These are phyloP conservation scores for Heliocidaris tuberculata DNA, from an alignment of 35 echinoderm and acorn worm species.

Conservation along the genomic window DNA sequence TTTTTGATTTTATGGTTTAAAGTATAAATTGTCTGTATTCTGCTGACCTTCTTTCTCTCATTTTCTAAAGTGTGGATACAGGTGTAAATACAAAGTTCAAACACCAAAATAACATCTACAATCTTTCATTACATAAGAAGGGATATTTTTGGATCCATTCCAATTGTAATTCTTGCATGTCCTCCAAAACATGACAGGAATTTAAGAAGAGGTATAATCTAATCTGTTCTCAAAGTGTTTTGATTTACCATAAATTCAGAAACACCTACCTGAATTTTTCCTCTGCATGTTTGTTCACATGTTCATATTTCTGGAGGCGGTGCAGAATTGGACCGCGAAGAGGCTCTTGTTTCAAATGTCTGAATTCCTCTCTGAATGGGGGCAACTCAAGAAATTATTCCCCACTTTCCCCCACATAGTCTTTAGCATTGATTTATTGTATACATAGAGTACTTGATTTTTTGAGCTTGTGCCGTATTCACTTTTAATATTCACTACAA, in stretches of 20 bases:
- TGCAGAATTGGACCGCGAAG: not conserved
- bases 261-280: not conserved
- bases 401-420: not conserved
- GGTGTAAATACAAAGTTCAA: no score
- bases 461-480: not conserved
- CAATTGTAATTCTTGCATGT: not conserved
- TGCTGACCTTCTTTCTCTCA: no score
- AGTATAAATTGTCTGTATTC: no score
- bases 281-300: not conserved
- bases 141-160: no score
- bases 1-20: no score
- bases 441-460: not conserved
- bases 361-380: not conserved
- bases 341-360: not conserved
- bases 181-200: not conserved
- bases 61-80: no score
- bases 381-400: not conserved
- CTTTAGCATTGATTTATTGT: not conserved
- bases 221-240: not conserved
- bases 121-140: no score
- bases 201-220: not conserved
- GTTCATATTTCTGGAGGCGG: conserved; percentile 1
- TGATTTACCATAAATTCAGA: not conserved
- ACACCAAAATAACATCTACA: no score
- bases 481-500: not conserved